Evolutionary conservation across 2,113 vertebrate species (phyloP).

Genomic region (Vanacampus margaritifer): DNA sequence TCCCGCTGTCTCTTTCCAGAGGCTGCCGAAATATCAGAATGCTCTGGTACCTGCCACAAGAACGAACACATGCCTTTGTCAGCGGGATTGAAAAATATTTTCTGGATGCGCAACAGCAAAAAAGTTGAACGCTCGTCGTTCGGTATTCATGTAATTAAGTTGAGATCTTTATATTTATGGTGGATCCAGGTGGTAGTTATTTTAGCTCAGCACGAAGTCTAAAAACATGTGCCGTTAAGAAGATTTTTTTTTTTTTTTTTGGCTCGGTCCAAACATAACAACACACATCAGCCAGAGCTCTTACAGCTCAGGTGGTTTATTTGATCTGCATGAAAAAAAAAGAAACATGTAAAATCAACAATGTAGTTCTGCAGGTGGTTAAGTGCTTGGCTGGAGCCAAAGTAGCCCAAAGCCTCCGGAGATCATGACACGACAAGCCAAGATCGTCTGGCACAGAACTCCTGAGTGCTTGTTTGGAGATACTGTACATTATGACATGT

Average conservation of each 20-base stretch:
- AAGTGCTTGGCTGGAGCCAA: not conserved
- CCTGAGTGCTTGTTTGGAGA: not conserved
- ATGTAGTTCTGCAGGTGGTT: not conserved
- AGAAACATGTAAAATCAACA: not conserved
- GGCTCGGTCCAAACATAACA: not conserved
- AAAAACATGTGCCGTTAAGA: not conserved
- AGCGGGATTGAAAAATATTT: not conserved
- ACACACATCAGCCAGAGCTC: not conserved
- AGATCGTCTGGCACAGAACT: not conserved
- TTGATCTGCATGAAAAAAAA: constrained; percentile 3
- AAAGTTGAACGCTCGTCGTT: not conserved
- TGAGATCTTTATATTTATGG: not conserved
- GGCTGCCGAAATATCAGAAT: constrained; percentile 84
- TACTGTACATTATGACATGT: constrained; percentile 2
- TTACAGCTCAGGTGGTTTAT: not conserved
- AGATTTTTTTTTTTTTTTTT: no score
- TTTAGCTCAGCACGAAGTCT: not conserved
- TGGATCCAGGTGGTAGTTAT: not conserved
- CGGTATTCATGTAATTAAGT: not conserved
- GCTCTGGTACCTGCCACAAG: constrained; percentile 81
- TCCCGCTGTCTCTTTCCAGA: constrained; percentile 86
- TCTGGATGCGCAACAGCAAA: not conserved
- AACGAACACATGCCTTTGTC: not conserved
- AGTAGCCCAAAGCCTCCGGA: not conserved
- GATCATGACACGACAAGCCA: not conserved